Base-by-base conservation (phyloP, 2,113 vertebrate genomes). In the Gulo gulo region DNA sequence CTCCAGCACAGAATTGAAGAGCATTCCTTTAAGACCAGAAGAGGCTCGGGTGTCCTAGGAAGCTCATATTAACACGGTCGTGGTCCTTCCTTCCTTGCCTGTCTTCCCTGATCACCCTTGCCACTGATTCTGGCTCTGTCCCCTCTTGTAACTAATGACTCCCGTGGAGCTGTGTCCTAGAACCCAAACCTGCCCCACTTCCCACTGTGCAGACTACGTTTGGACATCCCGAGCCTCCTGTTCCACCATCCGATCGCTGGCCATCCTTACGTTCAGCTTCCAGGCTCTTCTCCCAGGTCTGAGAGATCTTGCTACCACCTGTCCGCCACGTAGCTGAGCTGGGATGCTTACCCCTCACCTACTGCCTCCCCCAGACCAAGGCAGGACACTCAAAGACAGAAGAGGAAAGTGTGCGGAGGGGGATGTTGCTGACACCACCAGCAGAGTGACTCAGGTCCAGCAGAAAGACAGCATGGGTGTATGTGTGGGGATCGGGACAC, bases 141-240 rank as follows among this genome's bases (percentile, higher is more conserved):
- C 4, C 2, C 29, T 61, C 50, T 34, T 52, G 4, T 69, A 29
- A 7, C 29, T 16, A 16, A 47, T 50, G 52, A 26, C n/a, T 78
- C 55, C 47, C 0, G 10, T 15, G 9, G 59, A 73, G 45, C 36
- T 6, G 11, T 50, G 47, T 36, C 36, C 67, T 31, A 23, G 65
- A 84, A 24, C 12, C 50, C 59, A 31, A n/a, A 6, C 1, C 42
- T 8, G 0, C 52, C n/a, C 69, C 39, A 26, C 20, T 69, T 61
- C 36, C 24, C 14, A 42, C 2, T 6, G n/a, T 29, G 9, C 29
- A 39, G 39, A 26, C 34, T 87, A 0, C 1, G 3, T 11, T 13
- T 50, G 73, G 34, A 23, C 63, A 26, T 61, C 42, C 16, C 0
- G 0, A 50, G 13, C 6, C 13, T 50, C 21, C 9, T 45, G 14